These are phyloP conservation scores for Heliconius eleuchia DNA, from an alignment of 1,140 invertebrate genomes.

Conservation along the genomic window DNA sequence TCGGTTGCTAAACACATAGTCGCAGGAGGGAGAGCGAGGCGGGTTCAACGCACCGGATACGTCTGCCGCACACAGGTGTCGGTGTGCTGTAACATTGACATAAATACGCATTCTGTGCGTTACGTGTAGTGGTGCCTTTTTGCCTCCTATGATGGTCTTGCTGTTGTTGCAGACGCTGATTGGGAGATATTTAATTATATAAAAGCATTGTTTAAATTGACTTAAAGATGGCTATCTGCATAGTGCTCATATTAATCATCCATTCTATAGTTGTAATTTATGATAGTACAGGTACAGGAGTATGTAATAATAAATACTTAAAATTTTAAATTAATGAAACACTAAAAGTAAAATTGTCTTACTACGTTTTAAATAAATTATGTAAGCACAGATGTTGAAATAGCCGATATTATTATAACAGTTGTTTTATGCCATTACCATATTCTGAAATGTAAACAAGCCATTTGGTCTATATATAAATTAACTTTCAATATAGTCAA, in stretches of 20 bases:
- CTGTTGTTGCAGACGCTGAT: neutral
- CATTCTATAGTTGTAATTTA: neutral
- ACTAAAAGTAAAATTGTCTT: neutral
- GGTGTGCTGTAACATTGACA: conserved; percentile 73
- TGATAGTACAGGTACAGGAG: neutral
- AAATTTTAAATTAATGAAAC: neutral
- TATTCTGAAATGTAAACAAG: neutral
- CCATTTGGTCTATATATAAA: conserved; percentile 10
- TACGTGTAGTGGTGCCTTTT: conserved; percentile 24
- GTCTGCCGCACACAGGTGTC: conserved; percentile 67
- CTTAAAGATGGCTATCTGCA: neutral
- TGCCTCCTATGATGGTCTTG: conserved; percentile 13
- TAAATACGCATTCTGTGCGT: conserved; percentile 56
- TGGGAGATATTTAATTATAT: neutral
- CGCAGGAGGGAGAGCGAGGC: conserved; percentile 44
- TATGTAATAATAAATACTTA: neutral
- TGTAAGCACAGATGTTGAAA: neutral
- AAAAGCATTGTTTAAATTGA: neutral
- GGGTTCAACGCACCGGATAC: conserved; percentile 76
- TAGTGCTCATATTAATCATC: neutral
- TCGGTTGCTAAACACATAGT: conserved; percentile 27
- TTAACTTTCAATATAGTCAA: conserved; percentile 41
- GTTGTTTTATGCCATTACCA: neutral
- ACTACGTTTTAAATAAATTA: neutral
- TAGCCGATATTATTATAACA: neutral